Percentiles rank a stretch among this genome's conserved stretches.
Conservation (phyloP, 2,797 vertebrate genomes). For the Malacoraja senta region DNA sequence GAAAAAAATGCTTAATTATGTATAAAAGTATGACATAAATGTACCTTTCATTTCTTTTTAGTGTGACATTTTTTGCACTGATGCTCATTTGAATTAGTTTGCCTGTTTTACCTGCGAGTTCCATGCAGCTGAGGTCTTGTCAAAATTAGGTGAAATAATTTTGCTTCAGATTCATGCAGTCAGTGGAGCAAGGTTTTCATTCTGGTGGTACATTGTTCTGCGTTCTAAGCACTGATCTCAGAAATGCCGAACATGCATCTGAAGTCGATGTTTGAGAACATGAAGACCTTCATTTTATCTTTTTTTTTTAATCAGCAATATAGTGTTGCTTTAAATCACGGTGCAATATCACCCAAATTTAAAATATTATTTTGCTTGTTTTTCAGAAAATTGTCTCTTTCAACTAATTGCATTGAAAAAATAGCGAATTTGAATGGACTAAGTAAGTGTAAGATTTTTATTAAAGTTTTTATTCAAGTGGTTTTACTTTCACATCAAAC, state of each 20-base stretch:
- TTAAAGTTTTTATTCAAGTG: neutral
- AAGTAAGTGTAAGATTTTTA: constrained; percentile 70
- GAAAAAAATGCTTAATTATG: neutral
- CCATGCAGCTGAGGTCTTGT: neutral
- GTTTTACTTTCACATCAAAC: neutral
- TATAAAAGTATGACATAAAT: neutral
- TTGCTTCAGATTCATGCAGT: neutral
- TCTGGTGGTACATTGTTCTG: neutral
- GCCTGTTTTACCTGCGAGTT: neutral
- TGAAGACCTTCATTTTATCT: neutral
- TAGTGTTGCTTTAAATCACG: neutral
- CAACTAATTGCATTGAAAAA: constrained; percentile 96
- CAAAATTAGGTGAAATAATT: neutral
- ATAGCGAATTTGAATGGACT: constrained; percentile 85
- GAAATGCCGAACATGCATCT: neutral
- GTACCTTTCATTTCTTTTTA: neutral
- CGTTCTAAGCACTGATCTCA: neutral
- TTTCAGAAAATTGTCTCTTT: constrained; percentile 83
- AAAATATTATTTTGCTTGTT: constrained; percentile 42
- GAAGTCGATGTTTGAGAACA: neutral
- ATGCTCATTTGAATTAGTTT: neutral
- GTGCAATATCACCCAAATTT: neutral
- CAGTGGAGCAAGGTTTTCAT: neutral
- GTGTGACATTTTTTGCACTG: neutral
- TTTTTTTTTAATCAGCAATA: neutral